Evolutionary conservation across 2,888 invertebrate species (phyloP).

Genomic region (Melangyna quadrimaculata): DNA sequence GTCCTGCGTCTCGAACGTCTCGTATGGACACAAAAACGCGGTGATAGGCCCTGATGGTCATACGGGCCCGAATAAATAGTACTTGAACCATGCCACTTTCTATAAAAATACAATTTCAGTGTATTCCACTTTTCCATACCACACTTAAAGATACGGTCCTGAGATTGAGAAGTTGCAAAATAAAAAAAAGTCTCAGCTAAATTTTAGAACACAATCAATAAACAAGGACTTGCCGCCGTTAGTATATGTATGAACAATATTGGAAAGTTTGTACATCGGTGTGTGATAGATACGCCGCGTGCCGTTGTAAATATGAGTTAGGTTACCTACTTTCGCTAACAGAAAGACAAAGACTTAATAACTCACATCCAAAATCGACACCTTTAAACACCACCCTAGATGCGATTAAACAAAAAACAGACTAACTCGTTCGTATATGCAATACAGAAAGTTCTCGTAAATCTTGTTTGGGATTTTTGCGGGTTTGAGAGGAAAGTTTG

Average conservation of each 20-base stretch:
- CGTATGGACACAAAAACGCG: no score
- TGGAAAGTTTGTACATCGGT: no score
- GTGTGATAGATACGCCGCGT: constrained; percentile 4
- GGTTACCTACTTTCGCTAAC: constrained; percentile 25
- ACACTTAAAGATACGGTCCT: not conserved
- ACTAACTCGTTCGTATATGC: not conserved
- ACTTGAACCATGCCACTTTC: no score
- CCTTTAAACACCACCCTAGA: constrained; percentile 13
- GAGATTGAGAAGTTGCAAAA: constrained; percentile 15
- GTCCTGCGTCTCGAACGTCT: no score
- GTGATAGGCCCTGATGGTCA: no score
- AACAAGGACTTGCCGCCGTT: constrained; percentile 28
- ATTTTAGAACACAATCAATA: not conserved
- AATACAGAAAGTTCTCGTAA: not conserved
- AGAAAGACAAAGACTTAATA: constrained; percentile 54
- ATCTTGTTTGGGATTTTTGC: not conserved
- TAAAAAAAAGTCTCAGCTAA: not conserved
- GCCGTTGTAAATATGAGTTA: no score
- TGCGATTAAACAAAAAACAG: not conserved
- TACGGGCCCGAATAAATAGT: no score
- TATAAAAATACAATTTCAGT: not conserved
- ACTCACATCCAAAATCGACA: constrained; percentile 41
- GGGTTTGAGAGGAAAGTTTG: constrained; percentile 6
- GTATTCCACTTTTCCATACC: not conserved
- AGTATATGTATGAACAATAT: not conserved